Evolutionary conservation across 2,888 invertebrate genomes (phyloP).

Genomic region (Phyllotreta cruciferae): DNA sequence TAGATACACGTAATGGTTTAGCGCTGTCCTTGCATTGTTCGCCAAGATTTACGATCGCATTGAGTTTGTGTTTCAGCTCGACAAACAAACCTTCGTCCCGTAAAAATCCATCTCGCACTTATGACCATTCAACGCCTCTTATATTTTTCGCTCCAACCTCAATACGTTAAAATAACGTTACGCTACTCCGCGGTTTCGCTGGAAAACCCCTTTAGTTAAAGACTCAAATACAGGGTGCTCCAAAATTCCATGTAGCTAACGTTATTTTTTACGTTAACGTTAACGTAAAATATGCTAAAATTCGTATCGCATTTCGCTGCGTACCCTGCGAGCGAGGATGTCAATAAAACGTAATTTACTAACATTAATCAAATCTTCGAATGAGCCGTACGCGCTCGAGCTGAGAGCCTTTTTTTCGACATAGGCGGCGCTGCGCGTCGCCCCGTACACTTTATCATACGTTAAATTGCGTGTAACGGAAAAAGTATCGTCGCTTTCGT

Average conservation of each 20-base stretch:
- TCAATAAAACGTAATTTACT: slow-evolving; percentile 17
- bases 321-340: too few species aligned
- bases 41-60: slow-evolving; percentile 39
- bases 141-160: background rate
- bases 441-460: slow-evolving; percentile 52
- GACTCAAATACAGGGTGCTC: too few species aligned
- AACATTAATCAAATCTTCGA: slow-evolving; percentile 20
- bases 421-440: slow-evolving; percentile 39
- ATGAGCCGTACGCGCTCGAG: slow-evolving; percentile 15
- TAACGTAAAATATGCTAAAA: too few species aligned
- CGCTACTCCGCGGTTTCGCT: too few species aligned
- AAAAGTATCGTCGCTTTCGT: slow-evolving; percentile 23
- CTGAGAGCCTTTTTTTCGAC: slow-evolving; percentile 18
- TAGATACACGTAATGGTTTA: slow-evolving; percentile 35
- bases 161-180: too few species aligned
- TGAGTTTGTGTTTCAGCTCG: slow-evolving; percentile 8
- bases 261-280: too few species aligned
- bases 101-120: slow-evolving; percentile 5
- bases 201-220: too few species aligned
- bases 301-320: too few species aligned
- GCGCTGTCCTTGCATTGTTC: slow-evolving; percentile 46
- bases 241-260: too few species aligned
- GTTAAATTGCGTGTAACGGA: slow-evolving; percentile 54
- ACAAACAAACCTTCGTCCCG: slow-evolving; percentile 10
- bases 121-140: slow-evolving; percentile 4